Evolutionary conservation across 2,113 vertebrate species (phyloP).

Genomic region (Gasterosteus aculeatus): DNA sequence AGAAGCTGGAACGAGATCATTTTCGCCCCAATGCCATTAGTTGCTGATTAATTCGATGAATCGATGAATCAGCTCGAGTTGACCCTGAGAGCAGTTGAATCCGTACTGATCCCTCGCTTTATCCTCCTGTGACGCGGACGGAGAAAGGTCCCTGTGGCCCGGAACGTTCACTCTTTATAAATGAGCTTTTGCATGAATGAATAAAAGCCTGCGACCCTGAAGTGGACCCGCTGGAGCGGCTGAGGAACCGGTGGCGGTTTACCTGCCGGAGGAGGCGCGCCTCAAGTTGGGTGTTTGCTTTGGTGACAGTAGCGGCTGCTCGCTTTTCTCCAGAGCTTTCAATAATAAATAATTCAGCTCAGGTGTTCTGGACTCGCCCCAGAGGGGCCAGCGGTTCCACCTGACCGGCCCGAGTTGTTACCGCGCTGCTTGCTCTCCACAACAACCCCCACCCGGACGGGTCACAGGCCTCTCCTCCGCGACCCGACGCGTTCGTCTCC

Average conservation of each 20-base stretch:
- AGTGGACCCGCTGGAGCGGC: neutral
- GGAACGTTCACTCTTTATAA: no score
- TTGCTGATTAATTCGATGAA: neutral
- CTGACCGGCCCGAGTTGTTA: neutral
- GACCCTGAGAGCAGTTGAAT: no score
- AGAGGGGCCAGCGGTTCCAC: conserved; percentile 15
- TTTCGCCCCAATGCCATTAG: no score
- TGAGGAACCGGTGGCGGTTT: conserved; percentile 31
- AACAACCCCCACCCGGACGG: no score
- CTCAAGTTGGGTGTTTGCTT: conserved; percentile 38
- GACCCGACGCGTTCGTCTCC: no score
- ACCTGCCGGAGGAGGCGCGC: conserved; percentile 19
- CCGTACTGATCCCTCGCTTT: neutral
- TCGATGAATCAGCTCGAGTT: neutral
- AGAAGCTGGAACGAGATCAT: neutral
- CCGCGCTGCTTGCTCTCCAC: neutral
- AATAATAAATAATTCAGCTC: conserved; percentile 71
- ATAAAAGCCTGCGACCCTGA: no score
- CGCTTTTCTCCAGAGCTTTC: conserved; percentile 23
- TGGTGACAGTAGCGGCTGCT: conserved; percentile 6
- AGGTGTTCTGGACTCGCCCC: conserved; percentile 3
- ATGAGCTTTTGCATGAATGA: no score
- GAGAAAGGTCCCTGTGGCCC: no score
- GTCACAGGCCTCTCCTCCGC: no score
- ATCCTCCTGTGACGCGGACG: no score